These are phyloP conservation scores for Drosophila kohkoa DNA, from an alignment of 1,140 invertebrate species.

Conservation along the genomic window DNA sequence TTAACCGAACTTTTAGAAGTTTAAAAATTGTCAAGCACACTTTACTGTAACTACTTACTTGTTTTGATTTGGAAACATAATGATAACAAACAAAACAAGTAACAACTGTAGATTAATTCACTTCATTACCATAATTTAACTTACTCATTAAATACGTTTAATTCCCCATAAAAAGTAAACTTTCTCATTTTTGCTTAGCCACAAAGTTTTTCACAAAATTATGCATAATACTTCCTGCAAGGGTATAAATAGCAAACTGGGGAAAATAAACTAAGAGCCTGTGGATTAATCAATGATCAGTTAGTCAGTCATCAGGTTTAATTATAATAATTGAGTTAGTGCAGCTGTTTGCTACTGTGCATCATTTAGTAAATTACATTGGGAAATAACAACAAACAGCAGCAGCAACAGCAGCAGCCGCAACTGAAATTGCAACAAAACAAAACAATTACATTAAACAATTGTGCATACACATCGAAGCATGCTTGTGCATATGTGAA, in stretches of 20 bases:
- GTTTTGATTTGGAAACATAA: too few species aligned
- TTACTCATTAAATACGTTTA: too few species aligned
- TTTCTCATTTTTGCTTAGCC: not conserved
- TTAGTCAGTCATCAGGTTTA: conserved; percentile 45
- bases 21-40: too few species aligned
- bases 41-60: too few species aligned
- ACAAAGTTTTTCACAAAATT: not conserved
- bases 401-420: not conserved
- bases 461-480: conserved; percentile 20
- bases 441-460: conserved; percentile 72
- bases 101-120: too few species aligned
- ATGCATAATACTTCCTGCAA: not conserved
- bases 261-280: not conserved
- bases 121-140: too few species aligned
- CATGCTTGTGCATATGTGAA: conserved; percentile 6
- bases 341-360: conserved; percentile 29
- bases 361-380: conserved; percentile 51
- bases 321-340: conserved; percentile 63
- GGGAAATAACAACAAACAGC: conserved; percentile 40
- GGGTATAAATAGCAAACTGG: not conserved
- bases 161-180: too few species aligned
- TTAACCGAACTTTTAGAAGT: too few species aligned
- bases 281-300: conserved; percentile 44
- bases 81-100: too few species aligned
- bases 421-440: conserved; percentile 21